A percentile compares a stretch with the other conserved stretches of the same genome.
These are phyloP conservation scores for Amblyopsis hoosieri DNA, from an alignment of 2,797 vertebrate species.

Conservation along the genomic window DNA sequence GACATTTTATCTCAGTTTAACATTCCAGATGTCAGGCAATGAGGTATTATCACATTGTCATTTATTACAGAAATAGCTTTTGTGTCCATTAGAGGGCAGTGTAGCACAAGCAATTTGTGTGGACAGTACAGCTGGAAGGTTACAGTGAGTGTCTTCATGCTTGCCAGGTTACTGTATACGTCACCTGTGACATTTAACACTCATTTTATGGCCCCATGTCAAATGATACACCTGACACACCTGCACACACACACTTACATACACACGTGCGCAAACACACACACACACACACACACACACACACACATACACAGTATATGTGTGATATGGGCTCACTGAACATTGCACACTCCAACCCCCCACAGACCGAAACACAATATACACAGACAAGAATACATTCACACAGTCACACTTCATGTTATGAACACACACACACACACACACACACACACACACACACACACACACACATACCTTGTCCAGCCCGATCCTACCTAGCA, in stretches of 20 bases:
- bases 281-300: conserved; percentile 6
- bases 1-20: no score
- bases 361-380: conserved; percentile 14
- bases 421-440: conserved; percentile 25
- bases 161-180: conserved; percentile 55
- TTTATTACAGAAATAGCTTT: conserved; percentile 5
- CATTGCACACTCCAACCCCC: no score
- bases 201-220: conserved; percentile 65
- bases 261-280: conserved; percentile 3
- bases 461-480: conserved; percentile 6
- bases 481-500: conserved; percentile 33
- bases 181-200: conserved; percentile 76
- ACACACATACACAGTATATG: conserved; percentile 17
- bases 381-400: conserved; percentile 19
- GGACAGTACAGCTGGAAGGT: conserved; percentile 27
- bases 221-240: conserved; percentile 60
- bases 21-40: no score
- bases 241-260: conserved; percentile 13
- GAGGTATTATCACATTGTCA: no score
- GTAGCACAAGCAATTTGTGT: conserved; percentile 34
- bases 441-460: conserved; percentile 19
- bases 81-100: conserved; percentile 75
- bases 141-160: conserved; percentile 43
- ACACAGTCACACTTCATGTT: conserved; percentile 44
- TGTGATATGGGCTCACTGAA: background rate